Evolutionary conservation across 2,888 invertebrate species (phyloP).

Genomic region (Polyommatus icarus): DNA sequence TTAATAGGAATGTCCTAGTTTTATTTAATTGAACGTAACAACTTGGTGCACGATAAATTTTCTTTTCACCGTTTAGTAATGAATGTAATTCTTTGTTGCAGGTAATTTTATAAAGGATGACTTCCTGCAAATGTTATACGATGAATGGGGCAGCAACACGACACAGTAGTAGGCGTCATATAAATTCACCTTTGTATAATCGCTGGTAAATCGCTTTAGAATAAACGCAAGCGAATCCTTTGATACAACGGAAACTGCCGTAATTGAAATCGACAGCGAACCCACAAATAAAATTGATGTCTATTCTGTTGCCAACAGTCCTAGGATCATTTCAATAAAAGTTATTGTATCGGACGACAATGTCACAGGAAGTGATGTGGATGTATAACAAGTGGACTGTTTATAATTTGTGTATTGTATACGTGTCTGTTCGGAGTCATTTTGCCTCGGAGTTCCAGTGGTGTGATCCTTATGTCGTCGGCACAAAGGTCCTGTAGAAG

Average conservation of each 20-base stretch:
- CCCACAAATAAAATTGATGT: slow-evolving; percentile 67
- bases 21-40: slow-evolving; percentile 16
- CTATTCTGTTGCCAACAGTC: slow-evolving; percentile 66
- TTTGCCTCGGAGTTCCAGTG: background rate
- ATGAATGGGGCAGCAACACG: slow-evolving; percentile 50
- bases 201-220: slow-evolving; percentile 48
- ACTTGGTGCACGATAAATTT: slow-evolving; percentile 5
- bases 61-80: slow-evolving; percentile 44
- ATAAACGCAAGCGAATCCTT: slow-evolving; percentile 60
- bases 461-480: background rate
- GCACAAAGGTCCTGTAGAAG: background rate
- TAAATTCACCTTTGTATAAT: slow-evolving; percentile 60
- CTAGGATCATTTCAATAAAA: slow-evolving; percentile 78
- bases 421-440: slow-evolving; percentile 39
- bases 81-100: slow-evolving; percentile 57
- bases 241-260: slow-evolving; percentile 68
- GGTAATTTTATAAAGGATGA: slow-evolving; percentile 59
- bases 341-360: slow-evolving; percentile 79
- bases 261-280: slow-evolving; percentile 67
- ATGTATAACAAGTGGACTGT: slow-evolving; percentile 78
- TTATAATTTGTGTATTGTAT: slow-evolving; percentile 79
- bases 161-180: slow-evolving; percentile 40
- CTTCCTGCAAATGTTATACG: slow-evolving; percentile 35
- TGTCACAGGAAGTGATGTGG: slow-evolving; percentile 76
- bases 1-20: background rate